Conservation (phyloP, 1,140 invertebrate species). For the Popillia japonica region DNA sequence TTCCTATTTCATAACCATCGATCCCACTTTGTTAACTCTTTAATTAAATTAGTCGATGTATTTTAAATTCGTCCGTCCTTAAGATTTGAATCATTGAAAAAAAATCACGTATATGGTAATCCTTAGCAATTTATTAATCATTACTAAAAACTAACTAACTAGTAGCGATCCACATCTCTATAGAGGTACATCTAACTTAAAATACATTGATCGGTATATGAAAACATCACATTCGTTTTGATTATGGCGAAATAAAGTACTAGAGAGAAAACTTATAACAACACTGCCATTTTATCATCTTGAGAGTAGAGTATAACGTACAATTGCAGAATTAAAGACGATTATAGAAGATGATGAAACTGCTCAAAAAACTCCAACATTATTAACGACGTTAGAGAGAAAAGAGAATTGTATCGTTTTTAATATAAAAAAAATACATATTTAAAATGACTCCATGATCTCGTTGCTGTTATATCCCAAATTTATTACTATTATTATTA, state of each 20-base stretch:
- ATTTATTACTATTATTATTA: neutral
- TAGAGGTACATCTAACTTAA: too few species aligned
- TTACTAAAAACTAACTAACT: too few species aligned
- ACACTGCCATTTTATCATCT: slow-evolving; percentile 46
- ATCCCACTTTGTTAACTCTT: too few species aligned
- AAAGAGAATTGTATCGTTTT: slow-evolving; percentile 6
- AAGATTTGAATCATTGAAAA: too few species aligned
- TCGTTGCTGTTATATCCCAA: slow-evolving; percentile 34
- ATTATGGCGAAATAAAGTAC: slow-evolving; percentile 26
- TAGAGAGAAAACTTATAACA: slow-evolving; percentile 38
- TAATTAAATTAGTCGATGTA: too few species aligned
- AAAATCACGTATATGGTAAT: too few species aligned
- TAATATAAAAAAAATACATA: slow-evolving; percentile 24
- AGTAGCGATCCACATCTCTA: too few species aligned
- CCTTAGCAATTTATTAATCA: too few species aligned
- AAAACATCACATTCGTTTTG: neutral
- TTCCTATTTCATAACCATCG: too few species aligned
- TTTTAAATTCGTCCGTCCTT: too few species aligned
- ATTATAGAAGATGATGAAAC: slow-evolving; percentile 38
- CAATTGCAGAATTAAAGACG: slow-evolving; percentile 37
- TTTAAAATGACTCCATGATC: slow-evolving; percentile 40
- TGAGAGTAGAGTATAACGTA: slow-evolving; percentile 40
- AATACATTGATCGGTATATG: too few species aligned
- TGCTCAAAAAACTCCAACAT: slow-evolving; percentile 41
- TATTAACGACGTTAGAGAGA: slow-evolving; percentile 15